These are phyloP conservation scores for Psilopsiagon aymara DNA, from an alignment of 2,113 vertebrate genomes.

Conservation along the genomic window DNA sequence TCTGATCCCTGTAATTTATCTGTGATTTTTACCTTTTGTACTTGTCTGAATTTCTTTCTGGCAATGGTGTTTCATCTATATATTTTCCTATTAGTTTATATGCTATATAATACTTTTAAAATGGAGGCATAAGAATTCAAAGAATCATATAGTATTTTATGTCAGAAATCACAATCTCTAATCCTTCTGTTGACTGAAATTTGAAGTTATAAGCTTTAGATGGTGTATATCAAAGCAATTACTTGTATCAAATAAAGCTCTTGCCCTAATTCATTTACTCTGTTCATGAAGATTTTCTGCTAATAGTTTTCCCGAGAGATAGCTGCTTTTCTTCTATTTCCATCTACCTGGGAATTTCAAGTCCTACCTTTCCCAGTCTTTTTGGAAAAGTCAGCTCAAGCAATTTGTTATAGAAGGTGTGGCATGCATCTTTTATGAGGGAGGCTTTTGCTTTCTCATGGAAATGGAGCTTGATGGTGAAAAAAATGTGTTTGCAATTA, in stretches of 20 bases:
- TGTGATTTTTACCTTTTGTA: not conserved
- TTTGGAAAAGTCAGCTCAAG: not conserved
- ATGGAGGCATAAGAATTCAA: not conserved
- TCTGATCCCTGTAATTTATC: not conserved
- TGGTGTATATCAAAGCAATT: not conserved
- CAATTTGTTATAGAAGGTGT: not conserved
- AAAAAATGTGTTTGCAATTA: not conserved
- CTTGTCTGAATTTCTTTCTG: not conserved
- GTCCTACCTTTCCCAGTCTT: not conserved
- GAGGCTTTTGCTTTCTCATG: not conserved
- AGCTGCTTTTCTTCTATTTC: not conserved
- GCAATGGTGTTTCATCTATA: not conserved
- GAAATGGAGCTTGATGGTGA: not conserved
- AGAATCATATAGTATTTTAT: not conserved
- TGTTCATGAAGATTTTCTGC: slow-evolving; percentile 8
- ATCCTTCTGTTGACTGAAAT: not conserved
- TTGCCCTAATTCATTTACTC: not conserved
- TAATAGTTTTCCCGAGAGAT: not conserved
- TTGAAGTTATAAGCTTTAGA: not conserved
- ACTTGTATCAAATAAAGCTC: not conserved
- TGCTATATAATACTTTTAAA: not conserved
- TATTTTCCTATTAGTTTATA: not conserved
- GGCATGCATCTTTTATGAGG: not conserved
- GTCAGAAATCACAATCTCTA: not conserved
- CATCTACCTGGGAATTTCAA: not conserved